Conservation (phyloP, 1,140 invertebrate species). For the Drosophila bipectinata region DNA sequence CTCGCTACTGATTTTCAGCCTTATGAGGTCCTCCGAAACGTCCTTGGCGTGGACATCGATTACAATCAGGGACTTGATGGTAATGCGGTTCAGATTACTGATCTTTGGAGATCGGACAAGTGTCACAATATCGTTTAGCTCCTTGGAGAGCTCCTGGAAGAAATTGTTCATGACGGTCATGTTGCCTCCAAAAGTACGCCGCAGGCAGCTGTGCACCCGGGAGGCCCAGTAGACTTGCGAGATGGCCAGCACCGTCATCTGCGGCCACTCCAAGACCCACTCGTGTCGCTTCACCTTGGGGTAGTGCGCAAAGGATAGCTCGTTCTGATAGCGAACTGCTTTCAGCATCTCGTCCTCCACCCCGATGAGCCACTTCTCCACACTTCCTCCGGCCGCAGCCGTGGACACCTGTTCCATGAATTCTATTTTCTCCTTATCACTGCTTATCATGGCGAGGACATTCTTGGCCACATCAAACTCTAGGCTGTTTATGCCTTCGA, state of each 20-base stretch:
- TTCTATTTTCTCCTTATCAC: conserved; percentile 91
- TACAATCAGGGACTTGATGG: conserved; percentile 93
- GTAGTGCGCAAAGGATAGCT: conserved; percentile 90
- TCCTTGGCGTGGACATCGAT: conserved; percentile 97
- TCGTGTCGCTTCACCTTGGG: conserved; percentile 86
- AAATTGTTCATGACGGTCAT: conserved; percentile 86
- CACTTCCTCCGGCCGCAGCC: conserved; percentile 91
- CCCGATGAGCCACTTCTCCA: conserved; percentile 96
- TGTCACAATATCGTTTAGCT: conserved; percentile 88
- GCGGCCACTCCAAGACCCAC: conserved; percentile 94
- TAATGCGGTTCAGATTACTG: conserved; percentile 88
- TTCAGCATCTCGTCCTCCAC: conserved; percentile 93
- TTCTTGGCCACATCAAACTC: conserved; percentile 91
- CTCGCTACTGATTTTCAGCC: conserved; percentile 88
- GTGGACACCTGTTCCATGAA: conserved; percentile 90
- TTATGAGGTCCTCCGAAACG: conserved; percentile 90
- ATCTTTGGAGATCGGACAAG: conserved; percentile 86
- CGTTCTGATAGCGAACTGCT: conserved; percentile 89
- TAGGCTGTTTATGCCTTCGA: conserved; percentile 90
- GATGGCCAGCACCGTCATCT: conserved; percentile 94
- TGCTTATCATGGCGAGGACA: conserved; percentile 93
- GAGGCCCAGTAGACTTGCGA: conserved; percentile 95
- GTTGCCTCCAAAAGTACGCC: conserved; percentile 84
- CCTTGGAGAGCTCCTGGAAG: conserved; percentile 85
- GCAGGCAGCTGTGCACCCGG: conserved; percentile 89